Base-by-base conservation (phyloP, 2,888 invertebrate species). In the Eugnorisma glareosa region DNA sequence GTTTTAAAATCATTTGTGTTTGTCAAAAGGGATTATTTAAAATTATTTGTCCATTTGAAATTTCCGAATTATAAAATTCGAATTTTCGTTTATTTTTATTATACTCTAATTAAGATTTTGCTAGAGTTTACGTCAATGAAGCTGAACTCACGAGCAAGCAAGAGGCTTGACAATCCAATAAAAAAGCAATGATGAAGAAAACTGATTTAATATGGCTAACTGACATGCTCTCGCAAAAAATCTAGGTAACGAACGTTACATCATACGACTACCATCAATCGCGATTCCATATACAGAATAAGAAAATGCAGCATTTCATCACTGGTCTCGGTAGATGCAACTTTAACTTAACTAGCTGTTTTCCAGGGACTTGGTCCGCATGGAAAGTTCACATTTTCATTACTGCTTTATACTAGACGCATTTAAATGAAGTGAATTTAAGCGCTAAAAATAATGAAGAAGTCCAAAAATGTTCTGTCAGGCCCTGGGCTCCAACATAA, bases 171-270 rank as follows among this genome's bases (percentile, higher is more conserved):
- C n/a, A n/a, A n/a, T n/a, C n/a, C n/a, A n/a, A n/a, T n/a, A n/a
- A n/a, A n/a, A n/a, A n/a, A n/a, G n/a, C 54, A 68, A 69, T 73
- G 28, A 72, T n/a, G 43, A 57, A 57, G 31, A 24, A n/a, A 70
- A n/a, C 43, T 72, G 31, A 21, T 69, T 40, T 8, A 51, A 31
- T 73, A 73, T 31, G 8, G 13, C 8, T 35, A 24, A 35, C 31
- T 73, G 10, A 48, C 31, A 40, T n/a, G 10, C 4, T 31, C 31
- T 18, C 15, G 31, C 76, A 75, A 75, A 75, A 75, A 75, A 75
- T 35, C 24, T 59, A 74, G 74, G 37, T 72, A 35, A 59, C 59
- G 59, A 73, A 45, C 59, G 24, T 74, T 74, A n/a, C 59, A 37
- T 74, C 74, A 73, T 8, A 28, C 45, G 28, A 74, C 37, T 28